Evolutionary conservation across 1,140 invertebrate genomes (phyloP).

Genomic region (Aleiodes sp.): DNA sequence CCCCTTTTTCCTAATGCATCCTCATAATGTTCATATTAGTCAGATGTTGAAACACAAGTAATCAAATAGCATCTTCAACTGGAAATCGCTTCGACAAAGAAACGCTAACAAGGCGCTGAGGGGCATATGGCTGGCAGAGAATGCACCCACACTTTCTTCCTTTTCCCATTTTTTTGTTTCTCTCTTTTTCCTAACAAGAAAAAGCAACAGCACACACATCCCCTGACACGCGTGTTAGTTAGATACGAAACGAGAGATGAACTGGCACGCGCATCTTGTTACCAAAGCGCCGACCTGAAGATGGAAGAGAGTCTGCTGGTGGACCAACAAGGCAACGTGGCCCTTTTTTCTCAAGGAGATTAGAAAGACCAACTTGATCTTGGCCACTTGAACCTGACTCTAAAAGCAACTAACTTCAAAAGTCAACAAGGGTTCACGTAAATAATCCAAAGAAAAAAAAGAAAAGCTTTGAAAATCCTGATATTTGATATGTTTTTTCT

Average conservation of each 20-base stretch:
- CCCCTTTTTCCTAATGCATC: slow-evolving; percentile 16
- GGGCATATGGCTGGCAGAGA: slow-evolving; percentile 49
- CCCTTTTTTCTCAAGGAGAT: background rate
- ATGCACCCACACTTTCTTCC: background rate
- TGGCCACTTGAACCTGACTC: background rate
- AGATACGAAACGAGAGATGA: slow-evolving; percentile 31
- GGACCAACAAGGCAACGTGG: slow-evolving; percentile 1
- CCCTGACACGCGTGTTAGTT: slow-evolving; percentile 28
- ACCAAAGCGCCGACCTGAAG: slow-evolving; percentile 59
- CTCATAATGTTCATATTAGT: background rate
- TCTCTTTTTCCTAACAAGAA: background rate
- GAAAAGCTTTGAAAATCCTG: too few species aligned
- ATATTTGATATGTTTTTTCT: background rate
- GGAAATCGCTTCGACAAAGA: slow-evolving; percentile 24
- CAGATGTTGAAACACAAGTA: background rate
- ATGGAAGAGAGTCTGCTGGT: background rate
- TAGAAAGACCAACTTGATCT: slow-evolving; percentile 6
- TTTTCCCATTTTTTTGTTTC: background rate
- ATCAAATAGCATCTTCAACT: background rate
- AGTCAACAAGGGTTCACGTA: background rate
- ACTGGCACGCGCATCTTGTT: slow-evolving; percentile 59
- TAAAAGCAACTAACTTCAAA: background rate
- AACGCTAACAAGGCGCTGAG: slow-evolving; percentile 46
- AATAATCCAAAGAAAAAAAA: background rate
- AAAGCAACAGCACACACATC: slow-evolving; percentile 9